These are phyloP conservation scores for Patella pellucida DNA, from an alignment of 2,888 invertebrate species.

Conservation along the genomic window DNA sequence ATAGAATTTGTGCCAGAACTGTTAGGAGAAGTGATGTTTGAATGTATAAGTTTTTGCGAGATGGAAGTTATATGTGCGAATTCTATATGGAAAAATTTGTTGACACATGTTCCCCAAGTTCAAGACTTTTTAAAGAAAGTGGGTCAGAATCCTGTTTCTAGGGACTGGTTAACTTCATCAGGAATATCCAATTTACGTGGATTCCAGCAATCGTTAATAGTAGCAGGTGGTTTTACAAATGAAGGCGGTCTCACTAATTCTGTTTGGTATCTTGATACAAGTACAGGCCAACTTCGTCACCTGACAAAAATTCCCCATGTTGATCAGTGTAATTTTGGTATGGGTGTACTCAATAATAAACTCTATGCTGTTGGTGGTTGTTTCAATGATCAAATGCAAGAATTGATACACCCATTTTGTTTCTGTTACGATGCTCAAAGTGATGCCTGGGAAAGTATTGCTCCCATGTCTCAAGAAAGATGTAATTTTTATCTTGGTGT, in stretches of 20 bases:
- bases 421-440: constrained; percentile 78
- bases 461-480: constrained; percentile 57
- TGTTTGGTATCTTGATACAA: constrained; percentile 78
- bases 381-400: constrained; percentile 77
- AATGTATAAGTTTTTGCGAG: constrained; percentile 63
- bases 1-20: constrained; percentile 72
- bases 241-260: constrained; percentile 77
- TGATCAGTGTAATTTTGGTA: constrained; percentile 82
- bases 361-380: constrained; percentile 82
- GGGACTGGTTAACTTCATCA: constrained; percentile 1
- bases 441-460: constrained; percentile 79
- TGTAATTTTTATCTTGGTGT: constrained; percentile 62
- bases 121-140: neutral
- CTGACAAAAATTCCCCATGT: constrained; percentile 81
- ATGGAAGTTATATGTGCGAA: constrained; percentile 22
- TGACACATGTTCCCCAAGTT: neutral
- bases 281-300: constrained; percentile 76
- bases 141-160: neutral
- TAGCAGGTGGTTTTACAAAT: constrained; percentile 78
- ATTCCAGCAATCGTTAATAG: constrained; percentile 79
- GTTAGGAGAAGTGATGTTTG: constrained; percentile 73
- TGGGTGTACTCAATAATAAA: constrained; percentile 79
- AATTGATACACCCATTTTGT: constrained; percentile 82
- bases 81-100: constrained; percentile 14
- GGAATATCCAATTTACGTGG: constrained; percentile 77